Percentiles rank a stretch among this genome's conserved stretches.
Conservation (phyloP, 2,113 vertebrate genomes). For the Ciconia stormi region DNA sequence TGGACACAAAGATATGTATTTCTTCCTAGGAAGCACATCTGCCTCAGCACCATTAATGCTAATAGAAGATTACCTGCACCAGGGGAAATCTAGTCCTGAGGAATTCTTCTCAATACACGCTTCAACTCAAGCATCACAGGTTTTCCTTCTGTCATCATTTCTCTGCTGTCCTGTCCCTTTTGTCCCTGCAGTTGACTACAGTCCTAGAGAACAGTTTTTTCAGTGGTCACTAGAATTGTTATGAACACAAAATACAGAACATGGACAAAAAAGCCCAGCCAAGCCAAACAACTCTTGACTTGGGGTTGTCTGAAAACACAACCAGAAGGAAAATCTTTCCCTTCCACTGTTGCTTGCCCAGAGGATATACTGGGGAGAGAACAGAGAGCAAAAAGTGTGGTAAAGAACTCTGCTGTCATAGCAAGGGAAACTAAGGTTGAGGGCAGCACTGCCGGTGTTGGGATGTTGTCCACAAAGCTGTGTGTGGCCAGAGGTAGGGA, state of each 20-base stretch:
- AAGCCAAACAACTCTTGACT: not conserved
- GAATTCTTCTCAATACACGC: not conserved
- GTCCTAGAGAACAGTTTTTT: not conserved
- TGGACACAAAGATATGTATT: not conserved
- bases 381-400: not conserved
- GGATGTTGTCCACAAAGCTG: not conserved
- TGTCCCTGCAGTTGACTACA: not conserved
- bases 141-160: not conserved
- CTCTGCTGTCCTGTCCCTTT: not conserved
- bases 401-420: not conserved
- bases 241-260: not conserved
- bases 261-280: not conserved
- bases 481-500: not conserved
- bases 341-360: not conserved
- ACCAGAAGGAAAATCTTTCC: not conserved
- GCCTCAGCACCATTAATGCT: not conserved
- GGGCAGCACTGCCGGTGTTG: not conserved
- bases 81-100: not conserved
- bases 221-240: not conserved
- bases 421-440: not conserved
- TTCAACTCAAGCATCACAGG: not conserved
- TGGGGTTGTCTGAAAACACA: not conserved
- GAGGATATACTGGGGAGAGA: not conserved
- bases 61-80: not conserved
- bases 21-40: not conserved